Evolutionary conservation across 1,140 invertebrate species (phyloP).

Genomic region (Megathymus violae): DNA sequence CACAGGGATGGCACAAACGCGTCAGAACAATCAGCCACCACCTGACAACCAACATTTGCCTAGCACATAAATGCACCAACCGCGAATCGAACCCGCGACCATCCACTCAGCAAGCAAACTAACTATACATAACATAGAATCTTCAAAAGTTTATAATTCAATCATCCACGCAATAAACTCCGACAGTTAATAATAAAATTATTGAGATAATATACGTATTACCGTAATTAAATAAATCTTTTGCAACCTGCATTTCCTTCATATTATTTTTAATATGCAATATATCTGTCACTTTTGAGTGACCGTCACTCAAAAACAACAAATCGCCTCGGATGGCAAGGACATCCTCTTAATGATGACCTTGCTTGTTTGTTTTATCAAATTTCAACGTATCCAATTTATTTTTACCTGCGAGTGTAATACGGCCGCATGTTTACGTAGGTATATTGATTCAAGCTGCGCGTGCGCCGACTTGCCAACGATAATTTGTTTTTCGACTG

Average conservation of each 20-base stretch:
- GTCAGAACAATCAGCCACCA: too few species aligned
- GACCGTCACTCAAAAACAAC: constrained; percentile 15
- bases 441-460: constrained; percentile 27
- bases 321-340: constrained; percentile 16
- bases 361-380: constrained; percentile 34
- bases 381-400: constrained; percentile 32
- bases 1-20: too few species aligned
- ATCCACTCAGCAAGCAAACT: too few species aligned
- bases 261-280: not conserved
- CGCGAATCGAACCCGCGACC: too few species aligned
- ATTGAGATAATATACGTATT: not conserved
- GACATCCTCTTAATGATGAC: constrained; percentile 32
- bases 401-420: constrained; percentile 34
- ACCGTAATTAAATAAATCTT: constrained; percentile 4
- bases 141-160: too few species aligned
- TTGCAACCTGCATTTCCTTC: constrained; percentile 1
- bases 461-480: constrained; percentile 3
- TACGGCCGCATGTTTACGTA: constrained; percentile 21
- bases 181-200: not conserved
- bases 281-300: constrained; percentile 12
- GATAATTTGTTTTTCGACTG: constrained; percentile 22
- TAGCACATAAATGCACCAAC: too few species aligned
- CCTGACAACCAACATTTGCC: too few species aligned
- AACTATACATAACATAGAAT: too few species aligned
- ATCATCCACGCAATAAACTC: not conserved